Conservation (phyloP, 1,140 invertebrate species). For the Drosophila repleta region DNA sequence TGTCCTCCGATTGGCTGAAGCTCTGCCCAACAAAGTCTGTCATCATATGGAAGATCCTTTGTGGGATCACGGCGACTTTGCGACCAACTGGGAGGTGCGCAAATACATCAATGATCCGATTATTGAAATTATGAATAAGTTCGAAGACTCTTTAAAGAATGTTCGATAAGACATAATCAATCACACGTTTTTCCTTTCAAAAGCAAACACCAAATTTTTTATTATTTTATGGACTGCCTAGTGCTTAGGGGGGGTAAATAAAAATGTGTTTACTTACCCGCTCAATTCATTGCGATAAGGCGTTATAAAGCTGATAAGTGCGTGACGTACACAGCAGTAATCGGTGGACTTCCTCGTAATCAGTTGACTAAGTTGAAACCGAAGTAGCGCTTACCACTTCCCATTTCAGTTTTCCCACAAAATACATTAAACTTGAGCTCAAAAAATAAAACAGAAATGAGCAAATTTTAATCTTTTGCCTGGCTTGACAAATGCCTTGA, state of each 20-base stretch:
- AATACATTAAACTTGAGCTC: background rate
- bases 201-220: background rate
- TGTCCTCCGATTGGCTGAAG: constrained; percentile 84
- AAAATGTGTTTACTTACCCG: background rate
- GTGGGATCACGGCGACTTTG: constrained; percentile 88
- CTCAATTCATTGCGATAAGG: background rate
- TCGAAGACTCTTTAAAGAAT: constrained; percentile 14
- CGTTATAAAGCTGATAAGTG: constrained; percentile 12
- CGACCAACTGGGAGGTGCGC: constrained; percentile 42
- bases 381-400: background rate
- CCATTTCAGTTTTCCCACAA: background rate
- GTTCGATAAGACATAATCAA: background rate
- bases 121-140: constrained; percentile 60
- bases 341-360: no score
- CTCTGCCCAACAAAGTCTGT: constrained; percentile 74
- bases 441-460: background rate
- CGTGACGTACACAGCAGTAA: constrained; percentile 5
- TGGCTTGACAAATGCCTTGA: no score
- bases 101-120: constrained; percentile 63
- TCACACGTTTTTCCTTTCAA: background rate
- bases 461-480: no score
- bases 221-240: background rate
- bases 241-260: background rate
- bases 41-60: constrained; percentile 84
- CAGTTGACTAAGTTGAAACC: background rate